phyloP scores from a whole-genome alignment of 2,797 vertebrate genomes.

The Rhynchotus rufescens region DNA sequence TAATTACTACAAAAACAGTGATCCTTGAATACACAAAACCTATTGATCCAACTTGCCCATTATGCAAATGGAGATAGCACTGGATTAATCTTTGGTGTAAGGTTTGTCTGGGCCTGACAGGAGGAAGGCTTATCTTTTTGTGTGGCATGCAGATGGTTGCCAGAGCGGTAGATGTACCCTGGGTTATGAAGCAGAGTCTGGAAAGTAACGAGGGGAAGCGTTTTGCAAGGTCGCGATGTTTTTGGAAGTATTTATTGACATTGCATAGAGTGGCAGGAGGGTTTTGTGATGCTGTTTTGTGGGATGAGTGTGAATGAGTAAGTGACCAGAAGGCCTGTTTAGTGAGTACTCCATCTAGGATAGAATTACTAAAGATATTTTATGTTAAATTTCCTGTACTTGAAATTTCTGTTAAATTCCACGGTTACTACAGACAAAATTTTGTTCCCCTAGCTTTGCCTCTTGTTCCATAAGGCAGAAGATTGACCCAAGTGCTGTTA shows the following conservation, averaged over 20 bases:
- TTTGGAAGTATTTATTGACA: conserved; percentile 19
- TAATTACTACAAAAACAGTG: background rate
- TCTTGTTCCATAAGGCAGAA: background rate
- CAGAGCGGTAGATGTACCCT: background rate
- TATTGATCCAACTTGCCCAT: conserved; percentile 1
- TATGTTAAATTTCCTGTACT: background rate
- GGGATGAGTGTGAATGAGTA: background rate
- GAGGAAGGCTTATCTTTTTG: conserved; percentile 11
- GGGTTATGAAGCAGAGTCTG: conserved; percentile 6
- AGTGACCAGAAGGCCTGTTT: background rate
- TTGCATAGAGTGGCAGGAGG: background rate
- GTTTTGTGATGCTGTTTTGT: conserved; percentile 9
- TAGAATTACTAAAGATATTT: background rate
- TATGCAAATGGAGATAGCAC: conserved; percentile 15
- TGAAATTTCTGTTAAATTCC: background rate
- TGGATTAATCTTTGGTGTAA: conserved; percentile 26
- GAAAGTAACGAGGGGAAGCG: conserved; percentile 10
- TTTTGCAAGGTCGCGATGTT: conserved; percentile 31
- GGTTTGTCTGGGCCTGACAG: background rate
- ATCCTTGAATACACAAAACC: background rate
- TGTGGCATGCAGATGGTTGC: conserved; percentile 7
- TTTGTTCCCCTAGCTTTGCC: background rate
- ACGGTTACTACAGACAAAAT: background rate
- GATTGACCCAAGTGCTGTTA: background rate
- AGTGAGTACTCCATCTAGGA: background rate